phyloP scores from a whole-genome alignment of 2,888 invertebrate genomes.

The Geophilus truncorum region DNA sequence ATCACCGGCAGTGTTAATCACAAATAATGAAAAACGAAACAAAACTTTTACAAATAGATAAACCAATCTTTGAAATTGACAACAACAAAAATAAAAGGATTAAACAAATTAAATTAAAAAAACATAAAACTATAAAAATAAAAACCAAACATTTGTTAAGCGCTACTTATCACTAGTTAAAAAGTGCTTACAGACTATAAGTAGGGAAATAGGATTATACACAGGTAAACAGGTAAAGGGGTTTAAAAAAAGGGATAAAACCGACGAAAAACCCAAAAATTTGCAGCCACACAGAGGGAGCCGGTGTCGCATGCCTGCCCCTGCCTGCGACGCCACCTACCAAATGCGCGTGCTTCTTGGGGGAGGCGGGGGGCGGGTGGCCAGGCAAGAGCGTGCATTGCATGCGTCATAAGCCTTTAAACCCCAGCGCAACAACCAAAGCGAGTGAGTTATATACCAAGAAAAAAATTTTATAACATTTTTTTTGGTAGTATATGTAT shows the following conservation, averaged over 20 bases:
- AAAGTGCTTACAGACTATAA: conserved; percentile 3
- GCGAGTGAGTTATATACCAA: conserved; percentile 19
- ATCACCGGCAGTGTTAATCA: neutral
- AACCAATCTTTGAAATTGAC: conserved; percentile 13
- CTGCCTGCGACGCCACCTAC: conserved; percentile 8
- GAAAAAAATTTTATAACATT: neutral
- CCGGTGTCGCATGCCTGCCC: conserved; percentile 13
- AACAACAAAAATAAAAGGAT: neutral
- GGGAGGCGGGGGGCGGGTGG: neutral
- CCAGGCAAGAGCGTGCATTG: conserved; percentile 14
- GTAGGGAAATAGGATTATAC: neutral
- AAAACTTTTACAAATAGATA: neutral
- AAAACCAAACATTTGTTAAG: conserved; percentile 4
- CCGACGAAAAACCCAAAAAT: neutral
- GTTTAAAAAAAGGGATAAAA: neutral
- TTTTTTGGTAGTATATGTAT: neutral
- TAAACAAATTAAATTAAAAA: neutral
- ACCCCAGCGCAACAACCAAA: conserved; percentile 28
- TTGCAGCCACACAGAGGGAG: conserved; percentile 4
- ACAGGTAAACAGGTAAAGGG: neutral
- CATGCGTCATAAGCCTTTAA: conserved; percentile 17
- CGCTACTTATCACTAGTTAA: conserved; percentile 1
- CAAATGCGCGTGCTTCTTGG: neutral
- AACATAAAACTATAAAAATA: neutral
- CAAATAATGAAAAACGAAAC: neutral